Evolutionary conservation across 2,113 vertebrate species (phyloP).

Genomic region (Pachycephala philippinensis): DNA sequence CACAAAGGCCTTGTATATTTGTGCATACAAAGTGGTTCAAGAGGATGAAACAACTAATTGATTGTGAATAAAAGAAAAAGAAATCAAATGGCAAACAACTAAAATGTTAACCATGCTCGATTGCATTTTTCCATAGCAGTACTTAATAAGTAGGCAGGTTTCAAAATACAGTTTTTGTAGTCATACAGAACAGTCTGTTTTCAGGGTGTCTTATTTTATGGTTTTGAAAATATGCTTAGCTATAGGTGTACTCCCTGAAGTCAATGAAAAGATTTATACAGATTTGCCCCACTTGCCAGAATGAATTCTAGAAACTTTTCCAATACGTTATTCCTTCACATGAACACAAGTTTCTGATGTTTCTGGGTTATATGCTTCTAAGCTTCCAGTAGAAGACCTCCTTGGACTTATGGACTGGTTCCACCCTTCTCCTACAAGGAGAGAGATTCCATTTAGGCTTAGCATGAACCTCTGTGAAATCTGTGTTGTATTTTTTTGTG

Average conservation of each 20-base stretch:
- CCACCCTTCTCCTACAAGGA: not conserved
- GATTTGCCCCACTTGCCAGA: not conserved
- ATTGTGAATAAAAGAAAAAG: not conserved
- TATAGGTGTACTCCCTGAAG: not conserved
- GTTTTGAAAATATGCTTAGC: not conserved
- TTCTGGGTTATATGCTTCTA: not conserved
- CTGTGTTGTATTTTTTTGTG: not conserved
- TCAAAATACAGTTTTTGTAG: not conserved
- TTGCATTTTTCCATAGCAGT: not conserved
- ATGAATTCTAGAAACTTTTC: not conserved
- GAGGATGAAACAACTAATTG: not conserved
- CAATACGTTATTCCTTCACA: not conserved
- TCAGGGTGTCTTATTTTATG: not conserved
- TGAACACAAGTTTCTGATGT: not conserved
- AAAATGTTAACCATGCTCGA: not conserved
- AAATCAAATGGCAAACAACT: not conserved
- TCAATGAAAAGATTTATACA: not conserved
- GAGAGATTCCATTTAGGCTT: not conserved
- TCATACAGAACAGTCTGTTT: not conserved
- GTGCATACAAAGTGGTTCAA: not conserved
- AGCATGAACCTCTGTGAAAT: not conserved
- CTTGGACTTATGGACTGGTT: not conserved
- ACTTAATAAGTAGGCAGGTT: not conserved
- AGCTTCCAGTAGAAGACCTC: not conserved
- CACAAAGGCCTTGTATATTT: slow-evolving; percentile 24